phyloP scores from a whole-genome alignment of 2,113 vertebrate species.

The Patagioenas fasciata region DNA sequence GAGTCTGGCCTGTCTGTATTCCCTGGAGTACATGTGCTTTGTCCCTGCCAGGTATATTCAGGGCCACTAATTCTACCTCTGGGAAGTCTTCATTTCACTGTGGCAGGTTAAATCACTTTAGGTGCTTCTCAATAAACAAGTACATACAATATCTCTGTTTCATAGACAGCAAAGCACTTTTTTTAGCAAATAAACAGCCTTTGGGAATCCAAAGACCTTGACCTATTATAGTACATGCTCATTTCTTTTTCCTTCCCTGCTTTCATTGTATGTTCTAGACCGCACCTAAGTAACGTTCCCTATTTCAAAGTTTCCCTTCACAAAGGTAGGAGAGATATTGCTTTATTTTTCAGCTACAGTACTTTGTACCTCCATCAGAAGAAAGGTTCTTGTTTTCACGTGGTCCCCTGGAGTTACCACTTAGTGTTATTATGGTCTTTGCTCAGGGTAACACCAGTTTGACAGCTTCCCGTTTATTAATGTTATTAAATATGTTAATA shows the following conservation, averaged over 20 bases:
- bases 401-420: background rate
- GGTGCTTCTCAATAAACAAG: background rate
- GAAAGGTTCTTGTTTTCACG: background rate
- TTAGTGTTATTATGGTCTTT: constrained; percentile 33
- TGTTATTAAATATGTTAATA: constrained; percentile 57
- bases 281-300: background rate
- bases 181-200: background rate
- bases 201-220: background rate
- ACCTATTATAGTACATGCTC: background rate
- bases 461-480: constrained; percentile 50
- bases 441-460: constrained; percentile 21
- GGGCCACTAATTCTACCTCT: background rate
- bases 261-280: background rate
- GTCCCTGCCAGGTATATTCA: background rate
- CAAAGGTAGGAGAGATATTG: background rate
- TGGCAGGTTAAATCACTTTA: background rate
- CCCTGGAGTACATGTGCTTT: background rate
- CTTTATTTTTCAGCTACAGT: background rate
- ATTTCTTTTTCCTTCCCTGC: background rate
- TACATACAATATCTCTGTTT: background rate
- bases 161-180: background rate
- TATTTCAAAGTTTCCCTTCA: background rate
- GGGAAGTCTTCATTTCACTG: background rate
- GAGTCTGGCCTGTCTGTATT: background rate
- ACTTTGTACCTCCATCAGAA: background rate